Evolutionary conservation across 2,113 vertebrate species (phyloP), one percentile per base, ranked within the genome.

Genomic region (Anser brachyrhynchus): DNA sequence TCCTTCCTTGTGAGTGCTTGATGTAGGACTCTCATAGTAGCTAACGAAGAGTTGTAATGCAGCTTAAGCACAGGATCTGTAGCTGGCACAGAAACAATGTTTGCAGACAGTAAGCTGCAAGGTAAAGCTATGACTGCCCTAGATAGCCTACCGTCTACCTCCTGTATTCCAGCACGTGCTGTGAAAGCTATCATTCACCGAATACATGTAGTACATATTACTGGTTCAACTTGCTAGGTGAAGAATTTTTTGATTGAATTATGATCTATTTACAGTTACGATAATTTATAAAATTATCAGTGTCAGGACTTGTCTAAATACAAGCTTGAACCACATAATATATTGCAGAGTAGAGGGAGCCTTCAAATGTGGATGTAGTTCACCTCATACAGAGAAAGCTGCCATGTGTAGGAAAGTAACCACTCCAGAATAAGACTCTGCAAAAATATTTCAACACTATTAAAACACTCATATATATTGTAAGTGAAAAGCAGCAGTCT

Each of bases 131-230:
- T 13, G 43, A 17, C n/a, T 82, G 81, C 70, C 57, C 43, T 82
- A 90, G 46, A 18, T 92, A 52, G 39, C 26, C n/a, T 55, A 0
- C 66, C 70, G 13, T 54, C 20, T 77, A 0, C 21, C 20, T 58
- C 28, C 41, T 41, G 33, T 0, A 0, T 83, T 83, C 44, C 11
- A 21, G 10, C 39, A 14, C 16, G n/a, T 52, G 1, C 41, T 62
- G 44, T 65, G 41, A 71, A 77, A 92, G 62, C 74, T 41, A 4
- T 35, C 1, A 3, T 29, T 69, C 41, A 33, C 64, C 43, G 10
- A 74, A 37, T 25, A 19, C 6, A 18, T 1, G 1, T 16, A 10
- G 39, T 65, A 19, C 23, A 1, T 58, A 7, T 7, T 74, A 25
- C 6, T 88, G 62, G 20, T 76, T 49, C 70, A 59, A 57, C n/a